Evolutionary conservation across 1,140 invertebrate species (phyloP), one percentile per base, ranked within the genome.

Genomic region (Leptinotarsa lineolata): DNA sequence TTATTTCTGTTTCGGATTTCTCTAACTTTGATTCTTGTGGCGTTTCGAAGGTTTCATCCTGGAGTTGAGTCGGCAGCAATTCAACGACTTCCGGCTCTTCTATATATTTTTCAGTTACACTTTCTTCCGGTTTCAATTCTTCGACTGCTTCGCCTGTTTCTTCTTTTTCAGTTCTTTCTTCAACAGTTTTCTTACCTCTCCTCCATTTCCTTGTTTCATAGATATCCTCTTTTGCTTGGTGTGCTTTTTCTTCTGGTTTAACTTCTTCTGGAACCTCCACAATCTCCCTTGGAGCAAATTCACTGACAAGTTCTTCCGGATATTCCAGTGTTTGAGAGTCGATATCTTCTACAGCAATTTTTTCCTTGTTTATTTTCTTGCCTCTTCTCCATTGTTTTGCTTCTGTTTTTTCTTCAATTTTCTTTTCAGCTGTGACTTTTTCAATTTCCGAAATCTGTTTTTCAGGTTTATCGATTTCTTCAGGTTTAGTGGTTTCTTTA

Each of bases 1-100:
- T 84, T 77, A 82, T 82, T 83, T 86, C 71, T 80, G 83, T 79
- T 80, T 85, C 73, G 81, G 83, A 82, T 76, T 81, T 82, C 82
- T 86, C 70, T 80, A 83, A 77, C 80, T 85, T 74, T 80, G 81
- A 81, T 75, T 82, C 76, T 79, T 83, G 78, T 20, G 77, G 67
- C 22, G 75, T 71, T 75, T 75, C 61, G 15, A 76, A 73, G 74
- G 75, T 73, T 74, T 81, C 77, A 67, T 83, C 80, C 68, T 86
- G 82, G 72, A 84, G 54, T 76, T 82, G 81, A 45, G 78, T 78
- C 20, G 83, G 81, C 61, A 82, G 76, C 45, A 85, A 73, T 75
- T 81, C 80, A 12, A 78, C 69, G 30, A 30, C 58, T 61, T 76
- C 71, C n/a, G 30, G 68, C 58, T 72, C 70, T 67, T 44, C 24